Base-by-base conservation (phyloP, 2,888 invertebrate species). In the Apodemia hepburni region DNA sequence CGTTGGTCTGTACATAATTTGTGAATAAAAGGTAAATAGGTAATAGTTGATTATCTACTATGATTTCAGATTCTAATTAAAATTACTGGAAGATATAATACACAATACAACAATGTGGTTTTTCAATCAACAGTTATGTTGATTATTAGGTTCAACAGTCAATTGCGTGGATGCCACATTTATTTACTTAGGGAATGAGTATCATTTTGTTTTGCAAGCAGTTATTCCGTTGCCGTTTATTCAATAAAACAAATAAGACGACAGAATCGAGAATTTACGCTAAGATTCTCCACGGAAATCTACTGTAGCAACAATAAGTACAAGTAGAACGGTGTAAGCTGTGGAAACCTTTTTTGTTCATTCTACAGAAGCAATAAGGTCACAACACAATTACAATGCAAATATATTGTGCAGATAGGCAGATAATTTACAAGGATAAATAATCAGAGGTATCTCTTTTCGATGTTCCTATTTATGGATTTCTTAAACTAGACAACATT, bases 291-390 rank as follows among this genome's bases (percentile, higher is more conserved):
- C 6, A 15, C 15, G 22, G 17, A 58, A 58, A 22, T 22, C 8
- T 11, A 29, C 57, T 3, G 18, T 54, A 29, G 54, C 29, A 54
- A 54, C 27, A 27, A 54, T 45, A n/a, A 17, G 45, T 17, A 45
- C 7, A 45, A 45, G 45, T n/a, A n/a, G 45, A 47, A 47, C 45
- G 29, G 15, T 11, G 27, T n/a, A 57, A 57, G 8, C 5, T 57
- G 29, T 57, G n/a, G 15, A 57, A 57, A 54, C 18, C 22, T 54
- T 22, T 64, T 67, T 68, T 68, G 68, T 67, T 68, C 67, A 58
- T 62, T 27, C 54, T 60, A 58, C 35, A 63, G 64, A 60, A 66
- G 65, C 61, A 58, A 61, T 69, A 68, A 69, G 69, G 68, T 70
- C 70, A 70, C 47, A 54, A 58, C 64, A 65, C 61, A 59, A 7